These are phyloP conservation scores for Tetragonula carbonaria DNA, from an alignment of 2,888 invertebrate genomes.

Conservation along the genomic window DNA sequence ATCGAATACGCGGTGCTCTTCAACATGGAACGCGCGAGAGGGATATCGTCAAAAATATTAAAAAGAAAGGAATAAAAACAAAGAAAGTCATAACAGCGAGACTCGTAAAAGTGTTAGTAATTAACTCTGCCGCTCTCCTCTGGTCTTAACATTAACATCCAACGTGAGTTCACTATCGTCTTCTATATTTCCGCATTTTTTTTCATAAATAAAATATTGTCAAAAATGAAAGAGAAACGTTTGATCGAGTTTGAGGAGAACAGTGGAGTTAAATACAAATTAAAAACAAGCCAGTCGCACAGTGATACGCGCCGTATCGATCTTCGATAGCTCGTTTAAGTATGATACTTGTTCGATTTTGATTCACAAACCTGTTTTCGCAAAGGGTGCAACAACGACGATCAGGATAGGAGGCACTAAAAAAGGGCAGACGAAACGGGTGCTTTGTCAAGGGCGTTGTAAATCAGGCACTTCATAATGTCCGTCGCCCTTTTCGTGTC, in stretches of 20 bases:
- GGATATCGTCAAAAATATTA: background rate
- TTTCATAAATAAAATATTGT: too few relatives aligned
- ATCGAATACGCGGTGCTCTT: conserved; percentile 30
- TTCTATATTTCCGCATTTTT: too few relatives aligned
- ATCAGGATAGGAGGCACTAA: conserved; percentile 44
- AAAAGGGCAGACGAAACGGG: conserved; percentile 70
- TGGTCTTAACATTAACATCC: too few relatives aligned
- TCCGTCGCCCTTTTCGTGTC: conserved; percentile 74
- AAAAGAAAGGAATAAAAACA: background rate
- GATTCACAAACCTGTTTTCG: background rate
- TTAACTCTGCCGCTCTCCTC: too few relatives aligned
- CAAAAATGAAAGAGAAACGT: background rate
- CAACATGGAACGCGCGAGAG: background rate
- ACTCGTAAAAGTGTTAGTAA: conserved; percentile 3
- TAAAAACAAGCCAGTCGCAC: background rate
- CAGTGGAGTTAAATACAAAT: background rate
- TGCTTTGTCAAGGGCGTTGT: conserved; percentile 78
- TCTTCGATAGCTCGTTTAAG: background rate
- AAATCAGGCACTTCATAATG: conserved; percentile 83
- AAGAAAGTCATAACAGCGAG: background rate
- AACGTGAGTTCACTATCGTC: too few relatives aligned
- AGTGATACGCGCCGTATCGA: background rate
- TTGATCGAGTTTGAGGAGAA: too few relatives aligned
- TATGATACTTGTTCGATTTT: background rate
- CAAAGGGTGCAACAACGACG: background rate